These are phyloP conservation scores for Clusia tigrina DNA, from an alignment of 2,888 invertebrate genomes.

Conservation along the genomic window DNA sequence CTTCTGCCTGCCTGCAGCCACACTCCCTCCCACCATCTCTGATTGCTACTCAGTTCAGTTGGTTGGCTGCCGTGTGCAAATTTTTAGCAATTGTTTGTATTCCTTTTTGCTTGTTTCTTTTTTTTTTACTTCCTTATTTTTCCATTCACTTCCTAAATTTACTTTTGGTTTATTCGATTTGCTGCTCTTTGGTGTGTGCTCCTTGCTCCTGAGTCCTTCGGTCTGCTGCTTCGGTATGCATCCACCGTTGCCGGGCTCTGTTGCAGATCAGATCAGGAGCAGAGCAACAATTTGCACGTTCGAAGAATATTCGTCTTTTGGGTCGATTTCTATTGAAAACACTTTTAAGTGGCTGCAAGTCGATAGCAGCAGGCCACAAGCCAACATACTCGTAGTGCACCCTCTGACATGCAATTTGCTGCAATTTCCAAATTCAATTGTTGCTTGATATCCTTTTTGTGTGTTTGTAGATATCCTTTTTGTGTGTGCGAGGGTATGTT, in stretches of 20 bases:
- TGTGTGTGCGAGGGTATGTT: no score
- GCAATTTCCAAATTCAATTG: not conserved
- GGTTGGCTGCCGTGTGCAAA: no score
- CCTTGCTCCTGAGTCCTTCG: not conserved
- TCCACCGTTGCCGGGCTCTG: not conserved
- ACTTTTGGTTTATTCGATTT: slow-evolving; percentile 13
- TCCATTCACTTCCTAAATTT: not conserved
- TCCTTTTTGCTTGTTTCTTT: not conserved
- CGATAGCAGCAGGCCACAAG: not conserved
- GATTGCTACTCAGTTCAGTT: no score
- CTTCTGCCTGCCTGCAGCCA: not conserved
- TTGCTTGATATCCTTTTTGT: no score
- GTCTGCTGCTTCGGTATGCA: not conserved
- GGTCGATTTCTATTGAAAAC: slow-evolving; percentile 1
- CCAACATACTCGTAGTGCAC: not conserved
- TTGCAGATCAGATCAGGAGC: not conserved
- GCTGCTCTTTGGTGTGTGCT: not conserved
- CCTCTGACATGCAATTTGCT: not conserved
- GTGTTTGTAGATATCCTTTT: no score
- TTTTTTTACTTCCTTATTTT: slow-evolving; percentile 6
- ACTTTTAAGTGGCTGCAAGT: no score
- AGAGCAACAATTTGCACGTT: slow-evolving; percentile 13
- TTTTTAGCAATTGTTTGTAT: not conserved
- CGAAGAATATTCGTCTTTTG: slow-evolving; percentile 9
- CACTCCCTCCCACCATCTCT: not conserved